Evolutionary conservation across 2,113 vertebrate species (phyloP).

Genomic region (Ictalurus furcatus): DNA sequence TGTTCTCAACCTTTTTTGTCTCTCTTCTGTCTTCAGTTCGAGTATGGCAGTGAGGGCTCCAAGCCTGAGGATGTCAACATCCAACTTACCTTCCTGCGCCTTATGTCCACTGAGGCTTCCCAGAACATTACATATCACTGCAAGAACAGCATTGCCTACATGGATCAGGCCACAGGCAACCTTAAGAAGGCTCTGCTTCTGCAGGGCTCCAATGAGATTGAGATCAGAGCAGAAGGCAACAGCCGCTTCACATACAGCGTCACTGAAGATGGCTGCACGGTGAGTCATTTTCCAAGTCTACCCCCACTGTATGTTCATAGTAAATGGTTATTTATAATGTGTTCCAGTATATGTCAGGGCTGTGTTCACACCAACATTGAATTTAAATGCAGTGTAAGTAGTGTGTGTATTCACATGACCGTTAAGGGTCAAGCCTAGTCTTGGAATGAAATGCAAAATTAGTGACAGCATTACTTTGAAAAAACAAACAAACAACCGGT

Average conservation of each 20-base stretch:
- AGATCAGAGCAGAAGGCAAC: constrained; percentile 98
- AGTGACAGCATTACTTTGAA: neutral
- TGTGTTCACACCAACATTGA: neutral
- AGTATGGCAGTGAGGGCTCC: constrained; percentile 88
- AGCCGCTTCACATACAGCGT: constrained; percentile 96
- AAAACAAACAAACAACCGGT: neutral
- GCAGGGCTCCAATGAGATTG: constrained; percentile 97
- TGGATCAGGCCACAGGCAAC: constrained; percentile 89
- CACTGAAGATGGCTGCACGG: constrained; percentile 93
- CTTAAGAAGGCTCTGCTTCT: constrained; percentile 96
- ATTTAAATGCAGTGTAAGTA: neutral
- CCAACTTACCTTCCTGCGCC: constrained; percentile 97
- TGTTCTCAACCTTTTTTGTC: neutral
- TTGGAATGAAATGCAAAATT: neutral
- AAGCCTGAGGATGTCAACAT: constrained; percentile 89
- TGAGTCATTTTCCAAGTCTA: constrained; percentile 64
- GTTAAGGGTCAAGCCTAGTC: neutral
- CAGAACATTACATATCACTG: constrained; percentile 99
- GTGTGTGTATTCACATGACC: too few species aligned
- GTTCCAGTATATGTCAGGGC: neutral
- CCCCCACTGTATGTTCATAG: neutral
- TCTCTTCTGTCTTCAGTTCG: constrained; percentile 75
- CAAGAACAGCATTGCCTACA: constrained; percentile 99
- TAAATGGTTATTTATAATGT: neutral
- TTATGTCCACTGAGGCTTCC: constrained; percentile 95